Evolutionary conservation across 2,113 vertebrate species (phyloP), one percentile per base, ranked within the genome.

Genomic region (Sorex araneus): DNA sequence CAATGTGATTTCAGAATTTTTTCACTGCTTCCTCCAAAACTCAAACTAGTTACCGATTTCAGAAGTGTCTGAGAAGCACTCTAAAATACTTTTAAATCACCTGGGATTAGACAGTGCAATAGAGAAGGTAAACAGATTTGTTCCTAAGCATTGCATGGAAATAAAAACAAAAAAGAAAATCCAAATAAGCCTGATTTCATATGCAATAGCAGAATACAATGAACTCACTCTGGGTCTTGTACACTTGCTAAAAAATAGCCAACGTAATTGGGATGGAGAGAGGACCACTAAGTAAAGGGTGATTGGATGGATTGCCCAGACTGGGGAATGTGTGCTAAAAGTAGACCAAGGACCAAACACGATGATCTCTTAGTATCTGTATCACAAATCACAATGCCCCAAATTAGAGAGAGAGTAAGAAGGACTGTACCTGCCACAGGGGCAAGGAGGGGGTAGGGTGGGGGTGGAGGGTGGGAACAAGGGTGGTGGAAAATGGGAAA

Each of bases 101-200:
- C 32, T 50, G 81, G 57, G 16, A 91, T 89, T 32, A 74, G 28
- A 79, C 50, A 69, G 10, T 70, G 40, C 43, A 30, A 77, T 78
- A 18, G 27, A 89, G 12, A 92, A 90, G 3, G 40, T 28, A 87
- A 76, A 91, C 1, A 34, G 32, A 78, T 50, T 47, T 57, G 83
- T 91, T 74, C 25, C 18, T 45, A 84, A 86, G 34, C 67, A 15
- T 54, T 69, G 12, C 30, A 74, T 60, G 40, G 27, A 40, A 79
- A 21, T 69, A 83, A 92, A 95, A 86, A 54, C 28, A 69, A 76
- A 91, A 80, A 81, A 82, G 71, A 75, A 84, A 85, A 73, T 90
- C 69, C 69, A 57, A 54, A 25, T 23, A 69, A 60, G 3, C 25
- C 28, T 90, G 32, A 76, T 85, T 85, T 80, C 36, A 54, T 40